Base-by-base conservation (phyloP, 1,140 invertebrate genomes). In the Vanessa atalanta region DNA sequence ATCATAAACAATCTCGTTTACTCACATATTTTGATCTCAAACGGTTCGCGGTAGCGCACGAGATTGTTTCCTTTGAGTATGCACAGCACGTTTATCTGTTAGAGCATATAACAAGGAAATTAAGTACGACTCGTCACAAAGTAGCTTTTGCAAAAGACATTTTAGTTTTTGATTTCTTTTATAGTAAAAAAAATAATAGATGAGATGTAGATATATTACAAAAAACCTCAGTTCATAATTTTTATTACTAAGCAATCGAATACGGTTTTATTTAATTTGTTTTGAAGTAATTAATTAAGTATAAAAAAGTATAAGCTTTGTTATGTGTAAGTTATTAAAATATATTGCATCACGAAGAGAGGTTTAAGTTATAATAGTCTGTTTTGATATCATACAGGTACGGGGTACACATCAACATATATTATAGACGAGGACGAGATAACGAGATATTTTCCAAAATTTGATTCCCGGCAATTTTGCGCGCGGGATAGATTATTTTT, bases 21-120 rank as follows among this genome's bases (percentile, higher is more conserved):
- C 66, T 78, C 68, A 68, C 64, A 79, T 73, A 75, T 73, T 65
- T 64, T 69, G 69, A 80, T 76, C 61, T 78, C 64, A 73, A 78
- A 80, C 69, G 76, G 72, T 76, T 76, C 79, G 80, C 71, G 80
- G 80, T 72, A 66, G 69, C 69, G 74, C 76, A 73, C 61, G 75
- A 77, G 76, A 81, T 81, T 81, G 78, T 76, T 81, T 81, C 75
- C 80, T 81, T 79, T 74, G 73, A 74, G 76, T 61, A 81, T 81
- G 72, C 80, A 51, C 53, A 64, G 68, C 71, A 78, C 71, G 79
- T 75, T 72, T 55, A 61, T 79, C 69, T 65, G 69, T 73, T 63
- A 76, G 68, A 71, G 72, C 57, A 71, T 51, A 69, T 79, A 74
- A 76, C 65, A 69, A 68, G 67, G 69, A 74, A 76, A 76, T 74